Conservation (phyloP, 2,888 invertebrate genomes). For the Exocentrus adspersus region DNA sequence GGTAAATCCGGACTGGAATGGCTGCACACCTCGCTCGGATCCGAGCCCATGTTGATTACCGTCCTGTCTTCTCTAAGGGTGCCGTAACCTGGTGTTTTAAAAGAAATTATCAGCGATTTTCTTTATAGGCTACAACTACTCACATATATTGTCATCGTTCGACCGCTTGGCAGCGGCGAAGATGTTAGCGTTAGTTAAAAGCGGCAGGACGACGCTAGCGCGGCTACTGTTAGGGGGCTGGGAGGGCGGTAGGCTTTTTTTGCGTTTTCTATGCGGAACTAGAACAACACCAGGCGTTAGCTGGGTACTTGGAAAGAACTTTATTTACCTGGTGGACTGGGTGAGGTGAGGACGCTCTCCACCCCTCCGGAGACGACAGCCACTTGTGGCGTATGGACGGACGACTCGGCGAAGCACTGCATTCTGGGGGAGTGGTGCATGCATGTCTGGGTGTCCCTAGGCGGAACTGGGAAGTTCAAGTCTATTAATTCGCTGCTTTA, state of each 20-base stretch:
- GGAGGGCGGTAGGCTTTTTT: constrained; percentile 62
- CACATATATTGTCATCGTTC: constrained; percentile 64
- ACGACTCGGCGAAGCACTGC: constrained; percentile 44
- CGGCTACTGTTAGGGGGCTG: constrained; percentile 75
- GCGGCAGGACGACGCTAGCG: constrained; percentile 81
- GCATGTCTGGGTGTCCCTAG: constrained; percentile 40
- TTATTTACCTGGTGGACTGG: constrained; percentile 70
- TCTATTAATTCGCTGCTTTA: neutral
- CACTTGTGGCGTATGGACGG: constrained; percentile 56
- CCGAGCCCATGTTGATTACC: constrained; percentile 71
- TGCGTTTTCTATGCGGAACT: constrained; percentile 63
- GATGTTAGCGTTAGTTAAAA: constrained; percentile 69
- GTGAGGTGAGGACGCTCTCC: constrained; percentile 64
- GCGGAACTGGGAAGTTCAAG: constrained; percentile 29
- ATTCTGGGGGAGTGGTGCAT: constrained; percentile 45
- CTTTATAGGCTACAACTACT: constrained; percentile 40
- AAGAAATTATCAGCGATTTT: too few species aligned
- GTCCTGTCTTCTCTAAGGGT: constrained; percentile 75
- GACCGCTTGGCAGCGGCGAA: constrained; percentile 66
- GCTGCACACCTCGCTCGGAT: constrained; percentile 68
- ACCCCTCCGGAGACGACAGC: constrained; percentile 61
- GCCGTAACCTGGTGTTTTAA: constrained; percentile 83
- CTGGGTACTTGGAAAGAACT: too few species aligned
- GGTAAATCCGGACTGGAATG: constrained; percentile 62
- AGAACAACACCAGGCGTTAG: too few species aligned